Evolutionary conservation across 1,140 invertebrate species (phyloP).

Genomic region (Lordiphosa stackelbergi): DNA sequence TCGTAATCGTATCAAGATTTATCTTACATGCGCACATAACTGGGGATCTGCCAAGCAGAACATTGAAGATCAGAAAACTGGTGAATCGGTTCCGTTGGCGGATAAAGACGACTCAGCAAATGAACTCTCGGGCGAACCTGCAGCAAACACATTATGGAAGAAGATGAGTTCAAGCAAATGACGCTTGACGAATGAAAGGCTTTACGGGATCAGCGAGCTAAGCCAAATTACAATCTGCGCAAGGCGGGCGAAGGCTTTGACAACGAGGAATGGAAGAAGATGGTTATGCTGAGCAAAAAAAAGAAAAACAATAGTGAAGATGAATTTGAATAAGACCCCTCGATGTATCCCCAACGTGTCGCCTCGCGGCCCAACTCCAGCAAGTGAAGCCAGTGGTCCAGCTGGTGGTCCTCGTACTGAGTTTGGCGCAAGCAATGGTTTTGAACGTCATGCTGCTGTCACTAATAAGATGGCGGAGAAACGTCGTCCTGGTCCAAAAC

Average conservation of each 20-base stretch:
- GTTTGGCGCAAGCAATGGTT: slow-evolving; percentile 49
- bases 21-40: too few species aligned
- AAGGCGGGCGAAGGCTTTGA: slow-evolving; percentile 95
- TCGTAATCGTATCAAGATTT: too few species aligned
- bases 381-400: slow-evolving; percentile 76
- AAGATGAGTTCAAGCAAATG: too few species aligned
- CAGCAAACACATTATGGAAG: too few species aligned
- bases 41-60: too few species aligned
- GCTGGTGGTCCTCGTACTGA: slow-evolving; percentile 41
- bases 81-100: too few species aligned
- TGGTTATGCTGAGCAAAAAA: slow-evolving; percentile 80
- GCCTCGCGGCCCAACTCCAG: slow-evolving; percentile 79
- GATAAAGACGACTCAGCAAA: too few species aligned
- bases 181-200: slow-evolving; percentile 95
- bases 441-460: slow-evolving; percentile 30
- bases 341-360: slow-evolving; percentile 90
- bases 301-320: slow-evolving; percentile 81
- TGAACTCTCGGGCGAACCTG: too few species aligned
- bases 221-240: slow-evolving; percentile 91
- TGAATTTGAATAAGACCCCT: slow-evolving; percentile 84
- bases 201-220: slow-evolving; percentile 83
- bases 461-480: slow-evolving; percentile 45
- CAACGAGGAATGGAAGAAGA: slow-evolving; percentile 93
- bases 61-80: too few species aligned
- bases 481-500: slow-evolving; percentile 47